Percentiles rank a stretch among this genome's conserved stretches.
phyloP scores from a whole-genome alignment of 2,888 invertebrate species.

The Stictocephala bisonia region DNA sequence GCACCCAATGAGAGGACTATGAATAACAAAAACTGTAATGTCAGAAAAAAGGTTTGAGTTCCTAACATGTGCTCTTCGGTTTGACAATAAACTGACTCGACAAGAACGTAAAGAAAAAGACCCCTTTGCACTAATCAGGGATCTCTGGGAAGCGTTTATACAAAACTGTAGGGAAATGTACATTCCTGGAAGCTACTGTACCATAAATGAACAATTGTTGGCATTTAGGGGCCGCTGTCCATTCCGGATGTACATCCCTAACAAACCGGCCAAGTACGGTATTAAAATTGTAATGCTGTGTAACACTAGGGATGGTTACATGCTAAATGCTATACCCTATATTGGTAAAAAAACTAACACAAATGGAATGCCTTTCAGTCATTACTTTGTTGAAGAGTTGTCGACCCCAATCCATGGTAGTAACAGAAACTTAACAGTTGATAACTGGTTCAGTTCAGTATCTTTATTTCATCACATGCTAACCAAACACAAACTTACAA shows the following conservation, averaged over 20 bases:
- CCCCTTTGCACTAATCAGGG: not conserved
- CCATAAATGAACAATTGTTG: not conserved
- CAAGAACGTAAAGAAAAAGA: not conserved
- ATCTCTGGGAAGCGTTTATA: not conserved
- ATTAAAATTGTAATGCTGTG: slow-evolving; percentile 28
- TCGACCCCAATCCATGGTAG: slow-evolving; percentile 6
- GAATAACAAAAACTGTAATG: not conserved
- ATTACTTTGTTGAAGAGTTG: slow-evolving; percentile 29
- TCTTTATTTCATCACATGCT: slow-evolving; percentile 23
- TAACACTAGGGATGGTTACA: slow-evolving; percentile 23
- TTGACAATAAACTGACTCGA: not conserved
- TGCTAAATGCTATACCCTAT: slow-evolving; percentile 15
- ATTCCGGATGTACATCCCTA: slow-evolving; percentile 1
- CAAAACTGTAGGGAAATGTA: not conserved
- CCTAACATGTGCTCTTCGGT: not conserved
- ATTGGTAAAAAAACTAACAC: slow-evolving; percentile 24
- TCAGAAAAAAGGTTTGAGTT: not conserved
- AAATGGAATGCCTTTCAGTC: slow-evolving; percentile 5
- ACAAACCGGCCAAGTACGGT: slow-evolving; percentile 27
- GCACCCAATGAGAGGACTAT: not conserved
- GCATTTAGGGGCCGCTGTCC: not conserved
- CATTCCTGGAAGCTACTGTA: not conserved
- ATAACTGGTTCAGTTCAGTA: slow-evolving; percentile 1
- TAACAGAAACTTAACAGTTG: slow-evolving; percentile 28
- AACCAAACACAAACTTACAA: slow-evolving; percentile 17